Evolutionary conservation across 2,888 invertebrate genomes (phyloP).

Genomic region (Lobophora halterata): DNA sequence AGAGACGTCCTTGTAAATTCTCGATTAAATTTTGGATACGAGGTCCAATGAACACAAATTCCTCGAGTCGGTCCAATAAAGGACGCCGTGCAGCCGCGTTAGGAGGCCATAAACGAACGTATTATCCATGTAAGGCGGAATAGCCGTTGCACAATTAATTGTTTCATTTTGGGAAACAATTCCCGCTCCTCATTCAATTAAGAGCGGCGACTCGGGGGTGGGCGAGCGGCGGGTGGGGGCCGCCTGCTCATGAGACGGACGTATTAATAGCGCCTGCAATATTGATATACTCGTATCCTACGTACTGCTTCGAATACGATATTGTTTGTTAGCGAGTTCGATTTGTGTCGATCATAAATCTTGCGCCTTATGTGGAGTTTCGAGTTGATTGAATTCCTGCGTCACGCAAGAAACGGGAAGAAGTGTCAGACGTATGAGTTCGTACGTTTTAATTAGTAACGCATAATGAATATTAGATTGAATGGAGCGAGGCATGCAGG

Average conservation of each 20-base stretch:
- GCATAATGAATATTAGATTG: constrained; percentile 63
- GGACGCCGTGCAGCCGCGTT: constrained; percentile 79
- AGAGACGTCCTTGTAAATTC: constrained; percentile 75
- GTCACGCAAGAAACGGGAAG: constrained; percentile 47
- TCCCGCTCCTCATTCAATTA: constrained; percentile 82
- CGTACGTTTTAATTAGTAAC: constrained; percentile 55
- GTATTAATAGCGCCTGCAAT: constrained; percentile 81
- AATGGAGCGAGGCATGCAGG: constrained; percentile 37
- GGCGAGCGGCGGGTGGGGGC: constrained; percentile 42
- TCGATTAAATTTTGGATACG: constrained; percentile 79
- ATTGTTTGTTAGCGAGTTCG: constrained; percentile 80
- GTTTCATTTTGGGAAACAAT: constrained; percentile 82
- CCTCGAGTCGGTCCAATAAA: constrained; percentile 79
- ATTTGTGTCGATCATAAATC: constrained; percentile 81
- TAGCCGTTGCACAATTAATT: constrained; percentile 82
- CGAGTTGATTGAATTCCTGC: constrained; percentile 73
- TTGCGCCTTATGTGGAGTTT: constrained; percentile 79
- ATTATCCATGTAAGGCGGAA: constrained; percentile 81
- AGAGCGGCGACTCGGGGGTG: constrained; percentile 74
- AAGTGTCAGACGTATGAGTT: constrained; percentile 37
- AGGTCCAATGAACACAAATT: constrained; percentile 79
- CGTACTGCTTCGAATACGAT: constrained; percentile 76
- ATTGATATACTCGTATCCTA: constrained; percentile 79
- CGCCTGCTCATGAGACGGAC: constrained; percentile 78
- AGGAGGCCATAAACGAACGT: constrained; percentile 80